These are phyloP conservation scores for Mylabris phalerata DNA, from an alignment of 1,140 invertebrate genomes.

Conservation along the genomic window DNA sequence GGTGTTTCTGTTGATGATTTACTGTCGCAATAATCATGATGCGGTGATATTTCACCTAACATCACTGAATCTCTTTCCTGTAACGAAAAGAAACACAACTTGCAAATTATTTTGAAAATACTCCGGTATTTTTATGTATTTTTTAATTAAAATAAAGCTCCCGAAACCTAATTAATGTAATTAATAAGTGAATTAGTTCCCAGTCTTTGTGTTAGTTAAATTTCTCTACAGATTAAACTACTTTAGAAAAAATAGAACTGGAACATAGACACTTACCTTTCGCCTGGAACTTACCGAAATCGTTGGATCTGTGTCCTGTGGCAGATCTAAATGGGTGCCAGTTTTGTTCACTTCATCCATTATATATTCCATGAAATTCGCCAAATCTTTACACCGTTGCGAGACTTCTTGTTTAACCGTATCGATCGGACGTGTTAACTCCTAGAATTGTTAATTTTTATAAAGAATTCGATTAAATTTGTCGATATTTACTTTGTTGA, in stretches of 20 bases:
- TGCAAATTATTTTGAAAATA: no score
- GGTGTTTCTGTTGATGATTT: conserved; percentile 76
- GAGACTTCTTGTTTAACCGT: conserved; percentile 54
- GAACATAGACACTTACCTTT: conserved; percentile 16
- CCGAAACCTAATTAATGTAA: no score
- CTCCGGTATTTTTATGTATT: no score
- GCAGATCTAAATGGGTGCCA: conserved; percentile 50
- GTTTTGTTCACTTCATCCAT: conserved; percentile 55
- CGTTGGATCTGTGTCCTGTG: conserved; percentile 47
- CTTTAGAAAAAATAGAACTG: no score
- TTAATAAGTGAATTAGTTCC: no score
- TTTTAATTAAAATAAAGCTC: no score
- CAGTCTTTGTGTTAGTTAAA: no score
- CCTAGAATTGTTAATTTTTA: conserved; percentile 35
- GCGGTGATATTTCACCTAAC: conserved; percentile 78
- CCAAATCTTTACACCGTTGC: conserved; percentile 63
- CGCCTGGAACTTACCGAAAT: conserved; percentile 48
- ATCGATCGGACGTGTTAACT: conserved; percentile 50
- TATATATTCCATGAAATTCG: conserved; percentile 66
- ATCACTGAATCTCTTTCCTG: conserved; percentile 75
- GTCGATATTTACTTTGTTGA: conserved; percentile 52
- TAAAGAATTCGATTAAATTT: conserved; percentile 19
- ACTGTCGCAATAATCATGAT: conserved; percentile 73
- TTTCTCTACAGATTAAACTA: no score
- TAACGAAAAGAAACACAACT: conserved; percentile 38